A percentile compares a stretch with the other conserved stretches of the same genome.
These are phyloP conservation scores for Aurelia sp. DNA, from an alignment of 30 jellyfish, hydroid and myxozoan species.

Conservation along the genomic window DNA sequence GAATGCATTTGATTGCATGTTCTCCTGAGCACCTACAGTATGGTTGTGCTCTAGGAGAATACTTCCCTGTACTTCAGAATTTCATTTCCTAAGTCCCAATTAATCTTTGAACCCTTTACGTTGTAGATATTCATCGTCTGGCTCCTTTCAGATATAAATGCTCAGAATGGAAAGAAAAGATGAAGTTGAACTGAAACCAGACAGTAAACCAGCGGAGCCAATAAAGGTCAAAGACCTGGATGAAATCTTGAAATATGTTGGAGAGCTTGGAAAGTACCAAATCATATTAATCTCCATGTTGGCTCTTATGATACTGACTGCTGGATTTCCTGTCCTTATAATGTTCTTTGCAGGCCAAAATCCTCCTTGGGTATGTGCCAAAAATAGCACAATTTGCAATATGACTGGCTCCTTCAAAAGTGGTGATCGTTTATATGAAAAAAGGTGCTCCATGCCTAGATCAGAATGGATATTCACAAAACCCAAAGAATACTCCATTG, in stretches of 20 bases:
- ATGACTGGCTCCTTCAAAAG: slow-evolving; percentile 61
- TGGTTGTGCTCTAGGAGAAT: too few species aligned
- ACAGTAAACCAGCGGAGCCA: not conserved
- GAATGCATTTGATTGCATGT: too few species aligned
- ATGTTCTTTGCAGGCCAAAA: slow-evolving; percentile 94
- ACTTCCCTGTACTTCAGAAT: too few species aligned
- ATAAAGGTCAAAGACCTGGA: slow-evolving; percentile 54
- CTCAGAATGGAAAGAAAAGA: slow-evolving; percentile 11
- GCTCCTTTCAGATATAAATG: not conserved
- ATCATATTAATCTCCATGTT: slow-evolving; percentile 57
- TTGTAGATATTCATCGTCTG: too few species aligned
- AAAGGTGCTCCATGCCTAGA: slow-evolving; percentile 75
- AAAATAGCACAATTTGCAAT: slow-evolving; percentile 84
- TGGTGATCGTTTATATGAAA: slow-evolving; percentile 12
- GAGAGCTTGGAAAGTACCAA: slow-evolving; percentile 92
- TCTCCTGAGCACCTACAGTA: too few species aligned
- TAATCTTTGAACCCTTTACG: too few species aligned
- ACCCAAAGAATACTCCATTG: slow-evolving; percentile 81
- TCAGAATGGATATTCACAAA: slow-evolving; percentile 74
- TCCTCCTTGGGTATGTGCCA: slow-evolving; percentile 94
- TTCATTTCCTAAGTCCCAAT: too few species aligned
- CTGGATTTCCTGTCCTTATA: slow-evolving; percentile 84
- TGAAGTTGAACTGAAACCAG: slow-evolving; percentile 1
- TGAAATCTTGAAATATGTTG: slow-evolving; percentile 80
- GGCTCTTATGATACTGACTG: slow-evolving; percentile 74